Evolutionary conservation across 2,888 invertebrate species (phyloP).

Genomic region (Mylabris sibirica): DNA sequence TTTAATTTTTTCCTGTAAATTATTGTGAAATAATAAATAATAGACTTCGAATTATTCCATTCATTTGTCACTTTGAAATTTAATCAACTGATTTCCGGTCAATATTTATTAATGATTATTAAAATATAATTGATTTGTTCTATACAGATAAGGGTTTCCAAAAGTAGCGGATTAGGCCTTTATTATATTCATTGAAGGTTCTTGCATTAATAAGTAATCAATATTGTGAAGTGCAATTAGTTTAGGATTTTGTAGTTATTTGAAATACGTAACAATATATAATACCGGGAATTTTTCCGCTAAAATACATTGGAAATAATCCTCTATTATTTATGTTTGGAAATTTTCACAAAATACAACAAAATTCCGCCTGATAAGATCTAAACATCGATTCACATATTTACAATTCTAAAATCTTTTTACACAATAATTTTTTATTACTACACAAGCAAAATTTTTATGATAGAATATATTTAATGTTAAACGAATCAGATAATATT

Average conservation of each 20-base stretch:
- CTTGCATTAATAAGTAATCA: not conserved
- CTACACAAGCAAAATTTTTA: not conserved
- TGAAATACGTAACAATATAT: not conserved
- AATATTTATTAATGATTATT: too few relatives aligned
- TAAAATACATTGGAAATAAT: not conserved
- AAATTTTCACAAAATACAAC: not conserved
- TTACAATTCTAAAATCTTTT: not conserved
- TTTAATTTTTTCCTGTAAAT: too few relatives aligned
- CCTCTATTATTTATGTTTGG: not conserved
- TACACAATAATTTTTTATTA: not conserved
- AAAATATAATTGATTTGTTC: too few relatives aligned
- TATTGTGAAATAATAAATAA: too few relatives aligned
- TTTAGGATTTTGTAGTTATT: not conserved
- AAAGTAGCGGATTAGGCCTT: too few relatives aligned
- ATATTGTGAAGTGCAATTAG: not conserved
- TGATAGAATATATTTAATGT: not conserved
- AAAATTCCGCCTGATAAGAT: not conserved
- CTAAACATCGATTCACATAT: not conserved
- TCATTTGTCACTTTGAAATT: too few relatives aligned
- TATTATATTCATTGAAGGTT: too few relatives aligned
- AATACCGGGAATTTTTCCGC: not conserved
- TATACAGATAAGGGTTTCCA: too few relatives aligned
- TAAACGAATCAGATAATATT: slow-evolving; percentile 10
- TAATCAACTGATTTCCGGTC: too few relatives aligned
- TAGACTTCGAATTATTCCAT: too few relatives aligned